phyloP scores from a whole-genome alignment of 2,797 vertebrate genomes.

The Hydrophis major region DNA sequence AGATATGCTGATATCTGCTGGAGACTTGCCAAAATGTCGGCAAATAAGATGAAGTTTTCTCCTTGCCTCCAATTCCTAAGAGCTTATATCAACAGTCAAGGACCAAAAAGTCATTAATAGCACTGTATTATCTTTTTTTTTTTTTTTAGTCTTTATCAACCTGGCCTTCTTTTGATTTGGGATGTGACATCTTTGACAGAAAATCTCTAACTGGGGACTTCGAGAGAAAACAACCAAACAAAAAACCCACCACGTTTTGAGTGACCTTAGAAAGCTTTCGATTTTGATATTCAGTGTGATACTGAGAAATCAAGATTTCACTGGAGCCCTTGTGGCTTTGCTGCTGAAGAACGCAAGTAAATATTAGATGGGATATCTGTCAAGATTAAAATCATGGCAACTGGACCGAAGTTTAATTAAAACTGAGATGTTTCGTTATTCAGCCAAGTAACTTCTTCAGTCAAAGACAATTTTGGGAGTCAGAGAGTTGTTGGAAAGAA shows the following conservation, averaged over 20 bases:
- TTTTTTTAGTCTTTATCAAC: background rate
- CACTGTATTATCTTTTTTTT: background rate
- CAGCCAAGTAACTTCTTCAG: no score
- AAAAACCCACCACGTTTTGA: background rate
- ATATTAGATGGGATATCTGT: background rate
- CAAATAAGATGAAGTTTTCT: background rate
- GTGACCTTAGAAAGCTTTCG: background rate
- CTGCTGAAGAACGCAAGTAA: background rate
- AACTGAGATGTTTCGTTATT: no score
- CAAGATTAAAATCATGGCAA: background rate
- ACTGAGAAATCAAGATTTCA: background rate
- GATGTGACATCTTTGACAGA: background rate
- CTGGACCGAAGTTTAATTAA: background rate
- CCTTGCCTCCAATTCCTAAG: background rate
- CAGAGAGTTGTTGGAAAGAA: no score
- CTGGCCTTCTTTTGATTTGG: background rate
- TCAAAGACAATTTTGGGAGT: no score
- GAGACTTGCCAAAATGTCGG: slow-evolving; percentile 10
- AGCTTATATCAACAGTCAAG: background rate
- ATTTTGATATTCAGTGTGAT: background rate
- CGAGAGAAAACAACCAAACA: background rate
- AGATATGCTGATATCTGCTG: slow-evolving; percentile 19
- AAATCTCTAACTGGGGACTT: background rate
- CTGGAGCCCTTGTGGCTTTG: background rate
- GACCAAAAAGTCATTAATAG: background rate